Base-by-base conservation (phyloP, 2,797 vertebrate species). In the Coendou prehensilis region DNA sequence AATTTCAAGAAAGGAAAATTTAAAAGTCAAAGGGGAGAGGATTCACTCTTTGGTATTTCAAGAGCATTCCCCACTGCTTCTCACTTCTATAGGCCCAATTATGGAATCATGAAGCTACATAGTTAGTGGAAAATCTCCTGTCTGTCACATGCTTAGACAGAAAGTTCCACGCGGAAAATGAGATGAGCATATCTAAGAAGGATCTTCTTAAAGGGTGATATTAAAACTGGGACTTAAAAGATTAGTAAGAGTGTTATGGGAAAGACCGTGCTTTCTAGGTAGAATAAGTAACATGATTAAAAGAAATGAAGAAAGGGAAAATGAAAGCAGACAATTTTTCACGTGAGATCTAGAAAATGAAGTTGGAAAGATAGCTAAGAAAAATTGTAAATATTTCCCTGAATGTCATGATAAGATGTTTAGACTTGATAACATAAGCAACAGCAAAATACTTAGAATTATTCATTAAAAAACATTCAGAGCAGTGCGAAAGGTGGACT, bases 41-140 rank as follows among this genome's bases (percentile, higher is more conserved):
- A 86, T 73, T 91, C 11, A 92, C 17, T 84, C 11, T 64, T 91
- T 54, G 30, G 59, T 26, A 57, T 85, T 82, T 64, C 56, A 89
- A 52, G 41, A 87, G 47, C 96, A 61, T 59, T 15, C 30, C n/a
- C 54, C 26, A 83, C 33, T 91, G 37, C 5, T 89, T 88, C 54
- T 95, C 87, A 89, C 18, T 75, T 95, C 47, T 61, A 83, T 0
- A 81, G n/a, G 50, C 5, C 41, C 92, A 33, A 81, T 37, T 90
- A 84, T 52, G 41, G 57, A 87, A 82, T 71, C 33, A 9, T 47
- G 87, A 93, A 69, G 33, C 45, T 91, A n/a, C 18, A 83, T 41
- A 71, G 37, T 96, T 69, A 84, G 95, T 88, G n/a, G 73, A 94
- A 97, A 92, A 79, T 89, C 30, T 95, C 56, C 89, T 69, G 50